Evolutionary conservation across 2,888 invertebrate species (phyloP).

Genomic region (Ophion costatus): DNA sequence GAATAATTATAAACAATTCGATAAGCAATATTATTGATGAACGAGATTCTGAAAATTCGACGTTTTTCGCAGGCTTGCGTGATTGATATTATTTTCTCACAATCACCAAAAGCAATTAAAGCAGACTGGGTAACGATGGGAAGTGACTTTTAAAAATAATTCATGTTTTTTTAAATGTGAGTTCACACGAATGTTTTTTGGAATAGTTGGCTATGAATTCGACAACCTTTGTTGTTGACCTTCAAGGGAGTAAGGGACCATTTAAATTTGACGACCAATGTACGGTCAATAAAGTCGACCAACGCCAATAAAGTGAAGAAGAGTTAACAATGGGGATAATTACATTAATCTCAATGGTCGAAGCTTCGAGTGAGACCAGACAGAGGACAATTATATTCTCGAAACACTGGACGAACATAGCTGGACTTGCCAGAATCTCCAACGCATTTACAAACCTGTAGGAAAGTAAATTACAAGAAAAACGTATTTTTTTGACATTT

Average conservation of each 20-base stretch:
- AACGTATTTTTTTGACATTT: neutral
- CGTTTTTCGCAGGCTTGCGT: too few species aligned
- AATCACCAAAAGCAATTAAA: too few species aligned
- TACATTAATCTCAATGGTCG: constrained; percentile 70
- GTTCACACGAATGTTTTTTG: too few species aligned
- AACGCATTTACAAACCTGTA: constrained; percentile 69
- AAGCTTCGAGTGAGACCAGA: constrained; percentile 72
- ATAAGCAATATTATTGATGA: neutral
- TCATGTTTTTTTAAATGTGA: too few species aligned
- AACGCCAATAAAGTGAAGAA: neutral
- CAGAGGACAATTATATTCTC: constrained; percentile 71
- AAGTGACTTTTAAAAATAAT: too few species aligned
- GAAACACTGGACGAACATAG: constrained; percentile 73
- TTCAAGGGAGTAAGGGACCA: neutral
- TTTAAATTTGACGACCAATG: too few species aligned
- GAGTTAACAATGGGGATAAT: constrained; percentile 8
- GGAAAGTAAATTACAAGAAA: neutral
- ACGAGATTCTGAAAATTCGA: too few species aligned
- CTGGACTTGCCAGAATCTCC: constrained; percentile 66
- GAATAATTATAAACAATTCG: neutral
- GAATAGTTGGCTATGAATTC: neutral
- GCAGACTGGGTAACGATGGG: too few species aligned
- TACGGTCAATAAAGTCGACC: too few species aligned
- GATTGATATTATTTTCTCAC: too few species aligned
- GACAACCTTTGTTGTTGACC: neutral